These are phyloP conservation scores for Reinhardtius hippoglossoides DNA, from an alignment of 2,113 vertebrate species.

Conservation along the genomic window DNA sequence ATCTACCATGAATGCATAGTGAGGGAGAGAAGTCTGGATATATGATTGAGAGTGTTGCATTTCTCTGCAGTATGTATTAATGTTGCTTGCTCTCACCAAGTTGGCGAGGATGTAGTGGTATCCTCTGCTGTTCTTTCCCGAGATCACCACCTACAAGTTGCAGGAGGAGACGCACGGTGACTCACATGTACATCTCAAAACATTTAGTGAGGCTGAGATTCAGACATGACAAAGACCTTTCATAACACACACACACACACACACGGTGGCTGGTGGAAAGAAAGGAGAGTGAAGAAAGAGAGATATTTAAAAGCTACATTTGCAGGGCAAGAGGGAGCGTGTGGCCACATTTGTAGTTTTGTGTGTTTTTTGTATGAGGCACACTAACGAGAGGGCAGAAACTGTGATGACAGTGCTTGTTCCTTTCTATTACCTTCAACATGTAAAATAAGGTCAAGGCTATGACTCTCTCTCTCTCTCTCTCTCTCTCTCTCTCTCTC, in stretches of 20 bases:
- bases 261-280: not conserved
- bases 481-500: constrained; percentile 42
- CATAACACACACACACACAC: too few relatives aligned
- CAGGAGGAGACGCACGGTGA: constrained; percentile 70
- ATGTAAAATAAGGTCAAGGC: constrained; percentile 80
- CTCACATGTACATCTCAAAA: constrained; percentile 45
- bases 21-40: not conserved
- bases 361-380: constrained; percentile 36
- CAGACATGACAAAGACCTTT: constrained; percentile 49
- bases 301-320: constrained; percentile 24
- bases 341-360: constrained; percentile 21
- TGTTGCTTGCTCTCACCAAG: constrained; percentile 88
- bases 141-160: constrained; percentile 89
- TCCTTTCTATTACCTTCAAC: constrained; percentile 79
- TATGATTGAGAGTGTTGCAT: constrained; percentile 17
- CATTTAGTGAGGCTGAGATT: constrained; percentile 38
- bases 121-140: constrained; percentile 95
- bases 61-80: constrained; percentile 36
- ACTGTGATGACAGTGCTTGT: constrained; percentile 72
- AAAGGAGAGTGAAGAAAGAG: too few relatives aligned
- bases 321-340: constrained; percentile 25
- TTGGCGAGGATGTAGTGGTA: constrained; percentile 99
- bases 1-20: too few relatives aligned
- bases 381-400: constrained; percentile 39
- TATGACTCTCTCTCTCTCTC: constrained; percentile 49